Base-by-base conservation (phyloP, 2,113 vertebrate species). In the Lampris megalopsis region DNA sequence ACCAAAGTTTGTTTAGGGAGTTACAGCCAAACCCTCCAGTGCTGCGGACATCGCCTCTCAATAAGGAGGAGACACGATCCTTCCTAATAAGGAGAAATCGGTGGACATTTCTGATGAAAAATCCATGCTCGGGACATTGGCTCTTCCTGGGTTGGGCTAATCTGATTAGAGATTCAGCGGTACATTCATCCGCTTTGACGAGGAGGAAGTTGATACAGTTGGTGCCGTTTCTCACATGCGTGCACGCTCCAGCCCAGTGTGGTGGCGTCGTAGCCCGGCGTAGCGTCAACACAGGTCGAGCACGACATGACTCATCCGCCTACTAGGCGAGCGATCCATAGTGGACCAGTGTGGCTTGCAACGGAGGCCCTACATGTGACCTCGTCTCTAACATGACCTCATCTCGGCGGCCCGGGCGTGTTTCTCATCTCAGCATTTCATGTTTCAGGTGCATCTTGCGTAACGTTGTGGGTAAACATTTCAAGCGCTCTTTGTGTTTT, bases 21-120 rank as follows among this genome's bases (percentile, higher is more conserved):
- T 58, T 56, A 41, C 72, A 68, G 77, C 57, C 53, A 76, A 83
- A 77, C 80, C 52, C 45, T 75, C 49, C 61, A 52, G 63, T 42
- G 9, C 37, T 3, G 38, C 58, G 66, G 9, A 45, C 84, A 71
- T 77, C 77, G 73, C 74, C 42, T 13, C 42, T 68, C 65, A 3
- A 5, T 81, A 65, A 73, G 75, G 65, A 41, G 53, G 85, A 83
- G 88, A 82, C 73, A 89, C 70, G 82, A 83, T 82, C 85, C 85
- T 87, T 60, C 94, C 94, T 93, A 94, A 94, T 92, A 95, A 90
- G 94, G 94, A 79, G 77, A 93, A 85, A 86, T 89, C 85, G 48
- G 63, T 57, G 66, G 75, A 45, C 54, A 89, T 82, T 89, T 80
- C 72, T 63, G 24, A 56, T 50, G 36, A 81, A 92, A 87, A 90